phyloP scores from a whole-genome alignment of 2,888 invertebrate genomes.

The Drosophila vallismaia region DNA sequence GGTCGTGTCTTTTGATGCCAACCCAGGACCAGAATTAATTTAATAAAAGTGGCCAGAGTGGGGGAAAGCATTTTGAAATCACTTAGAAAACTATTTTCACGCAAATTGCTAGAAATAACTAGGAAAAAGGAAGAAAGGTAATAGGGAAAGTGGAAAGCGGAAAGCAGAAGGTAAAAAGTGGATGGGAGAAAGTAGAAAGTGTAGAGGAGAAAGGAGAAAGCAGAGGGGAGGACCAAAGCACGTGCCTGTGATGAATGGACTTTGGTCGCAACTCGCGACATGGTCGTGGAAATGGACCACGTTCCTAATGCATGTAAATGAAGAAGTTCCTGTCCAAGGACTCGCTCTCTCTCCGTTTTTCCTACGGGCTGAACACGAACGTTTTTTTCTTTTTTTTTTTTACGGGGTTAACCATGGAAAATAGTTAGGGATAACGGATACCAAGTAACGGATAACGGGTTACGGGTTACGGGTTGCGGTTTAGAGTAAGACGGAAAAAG shows the following conservation, averaged over 20 bases:
- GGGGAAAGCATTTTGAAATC: constrained; percentile 40
- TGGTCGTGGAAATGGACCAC: constrained; percentile 50
- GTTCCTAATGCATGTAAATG: constrained; percentile 76
- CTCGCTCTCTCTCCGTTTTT: background rate
- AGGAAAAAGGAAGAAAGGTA: background rate
- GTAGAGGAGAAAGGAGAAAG: background rate
- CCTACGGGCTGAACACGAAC: background rate
- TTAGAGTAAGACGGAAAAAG: background rate
- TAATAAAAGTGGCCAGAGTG: constrained; percentile 12
- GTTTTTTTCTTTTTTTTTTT: background rate
- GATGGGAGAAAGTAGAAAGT: background rate
- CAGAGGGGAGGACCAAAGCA: constrained; percentile 33
- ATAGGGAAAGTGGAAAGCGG: background rate
- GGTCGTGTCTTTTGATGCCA: constrained; percentile 8
- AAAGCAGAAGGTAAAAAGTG: background rate
- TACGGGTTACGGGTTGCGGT: background rate
- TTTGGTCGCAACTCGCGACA: constrained; percentile 41
- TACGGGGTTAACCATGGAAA: background rate
- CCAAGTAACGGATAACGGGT: background rate
- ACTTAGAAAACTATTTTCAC: constrained; percentile 69
- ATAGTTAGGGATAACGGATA: background rate
- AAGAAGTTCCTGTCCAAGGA: constrained; percentile 58
- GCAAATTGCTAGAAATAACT: constrained; percentile 57
- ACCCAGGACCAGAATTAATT: constrained; percentile 19
- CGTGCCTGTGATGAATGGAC: constrained; percentile 72